Percentiles rank a stretch among this genome's conserved stretches.
Evolutionary conservation across 2,113 vertebrate genomes (phyloP).

Genomic region (Tychaedon coryphoeus): DNA sequence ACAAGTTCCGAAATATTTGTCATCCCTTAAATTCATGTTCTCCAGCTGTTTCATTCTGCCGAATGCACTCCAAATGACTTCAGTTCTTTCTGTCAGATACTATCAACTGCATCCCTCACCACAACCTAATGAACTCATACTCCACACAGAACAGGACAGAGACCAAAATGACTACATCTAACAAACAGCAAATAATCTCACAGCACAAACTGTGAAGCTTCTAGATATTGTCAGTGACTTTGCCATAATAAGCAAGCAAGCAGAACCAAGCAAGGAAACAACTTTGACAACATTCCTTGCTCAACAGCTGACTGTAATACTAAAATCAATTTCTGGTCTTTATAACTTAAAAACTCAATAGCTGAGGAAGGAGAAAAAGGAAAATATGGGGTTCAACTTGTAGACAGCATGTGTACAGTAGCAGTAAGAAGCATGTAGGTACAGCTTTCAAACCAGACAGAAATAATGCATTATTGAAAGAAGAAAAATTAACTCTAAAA

Average conservation of each 20-base stretch:
- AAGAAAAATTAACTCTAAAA: background rate
- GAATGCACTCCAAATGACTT: background rate
- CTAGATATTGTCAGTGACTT: background rate
- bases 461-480: background rate
- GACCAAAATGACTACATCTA: background rate
- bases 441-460: background rate
- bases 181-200: background rate
- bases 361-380: background rate
- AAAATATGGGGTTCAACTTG: background rate
- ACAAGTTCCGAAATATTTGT: background rate
- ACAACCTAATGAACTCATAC: background rate
- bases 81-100: background rate
- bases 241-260: background rate
- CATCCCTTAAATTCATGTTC: background rate
- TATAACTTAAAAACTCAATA: background rate
- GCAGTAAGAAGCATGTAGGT: background rate
- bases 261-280: background rate
- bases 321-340: background rate
- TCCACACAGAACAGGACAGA: background rate
- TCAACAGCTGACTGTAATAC: background rate
- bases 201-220: background rate
- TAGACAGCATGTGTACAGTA: background rate
- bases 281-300: background rate
- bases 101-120: background rate
- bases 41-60: background rate